Conservation (phyloP, 1,140 invertebrate genomes). For the Asobara japonica region DNA sequence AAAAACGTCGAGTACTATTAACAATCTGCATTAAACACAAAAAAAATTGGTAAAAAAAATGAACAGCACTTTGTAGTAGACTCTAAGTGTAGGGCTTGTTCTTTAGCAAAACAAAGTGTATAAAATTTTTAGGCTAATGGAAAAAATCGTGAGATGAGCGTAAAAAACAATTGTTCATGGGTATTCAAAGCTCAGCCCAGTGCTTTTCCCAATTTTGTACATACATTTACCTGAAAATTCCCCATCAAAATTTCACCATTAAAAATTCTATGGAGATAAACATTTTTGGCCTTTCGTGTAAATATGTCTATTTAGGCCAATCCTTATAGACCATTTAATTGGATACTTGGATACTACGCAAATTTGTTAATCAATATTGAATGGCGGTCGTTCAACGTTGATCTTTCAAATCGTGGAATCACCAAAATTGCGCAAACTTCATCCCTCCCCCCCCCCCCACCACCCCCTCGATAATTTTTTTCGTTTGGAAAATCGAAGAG, state of each 20-base stretch:
- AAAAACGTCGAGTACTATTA: not conserved
- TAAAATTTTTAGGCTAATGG: conserved; percentile 44
- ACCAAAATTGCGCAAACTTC: not conserved
- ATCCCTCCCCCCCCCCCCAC: too few species aligned
- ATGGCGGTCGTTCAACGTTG: conserved; percentile 58
- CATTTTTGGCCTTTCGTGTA: conserved; percentile 58
- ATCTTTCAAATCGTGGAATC: conserved; percentile 37
- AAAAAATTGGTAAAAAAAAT: conserved; percentile 17
- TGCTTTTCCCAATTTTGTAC: not conserved
- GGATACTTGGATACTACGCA: not conserved
- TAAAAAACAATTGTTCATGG: conserved; percentile 39
- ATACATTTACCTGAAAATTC: not conserved
- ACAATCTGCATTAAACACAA: conserved; percentile 19
- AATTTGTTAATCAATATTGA: conserved; percentile 50
- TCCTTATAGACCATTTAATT: conserved; percentile 10
- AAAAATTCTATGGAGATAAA: too few species aligned
- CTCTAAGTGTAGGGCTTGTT: conserved; percentile 44
- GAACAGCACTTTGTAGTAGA: conserved; percentile 43
- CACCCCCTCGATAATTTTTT: too few species aligned
- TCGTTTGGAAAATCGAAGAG: not conserved
- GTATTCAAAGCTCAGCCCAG: not conserved
- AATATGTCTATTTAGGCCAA: conserved; percentile 61
- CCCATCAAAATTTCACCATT: too few species aligned
- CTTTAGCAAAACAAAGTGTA: conserved; percentile 43
- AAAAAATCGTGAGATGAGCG: conserved; percentile 37